A percentile compares a stretch with the other conserved stretches of the same genome.
Conservation (phyloP, 2,888 invertebrate species). For the Cyaniris semiargus region DNA sequence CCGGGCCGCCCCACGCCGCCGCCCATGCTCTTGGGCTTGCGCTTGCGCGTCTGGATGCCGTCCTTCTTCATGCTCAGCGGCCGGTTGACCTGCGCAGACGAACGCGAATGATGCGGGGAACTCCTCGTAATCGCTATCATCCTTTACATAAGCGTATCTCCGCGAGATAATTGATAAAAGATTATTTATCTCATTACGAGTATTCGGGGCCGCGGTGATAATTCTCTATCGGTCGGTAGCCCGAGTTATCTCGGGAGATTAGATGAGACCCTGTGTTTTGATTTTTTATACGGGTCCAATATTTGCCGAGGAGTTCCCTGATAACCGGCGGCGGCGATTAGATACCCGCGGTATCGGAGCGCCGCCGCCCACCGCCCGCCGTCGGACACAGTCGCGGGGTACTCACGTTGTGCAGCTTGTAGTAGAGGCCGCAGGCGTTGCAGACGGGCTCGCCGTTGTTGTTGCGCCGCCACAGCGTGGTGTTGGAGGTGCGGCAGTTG, state of each 20-base stretch:
- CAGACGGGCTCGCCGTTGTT: slow-evolving; percentile 97
- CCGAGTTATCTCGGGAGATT: slow-evolving; percentile 79
- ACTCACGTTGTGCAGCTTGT: slow-evolving; percentile 89
- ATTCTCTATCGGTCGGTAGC: slow-evolving; percentile 80
- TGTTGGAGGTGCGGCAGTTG: slow-evolving; percentile 95
- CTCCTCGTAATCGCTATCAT: slow-evolving; percentile 76
- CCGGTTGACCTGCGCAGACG: slow-evolving; percentile 87
- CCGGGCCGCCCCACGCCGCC: slow-evolving; percentile 54
- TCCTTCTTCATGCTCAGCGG: slow-evolving; percentile 99
- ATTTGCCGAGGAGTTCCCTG: slow-evolving; percentile 80
- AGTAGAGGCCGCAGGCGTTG: slow-evolving; percentile 99
- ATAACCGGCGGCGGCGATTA: slow-evolving; percentile 68
- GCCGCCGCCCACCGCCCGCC: slow-evolving; percentile 44
- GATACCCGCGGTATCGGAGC: slow-evolving; percentile 58
- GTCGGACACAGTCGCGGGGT: slow-evolving; percentile 30
- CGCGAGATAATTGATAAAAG: slow-evolving; percentile 79
- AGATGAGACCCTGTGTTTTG: slow-evolving; percentile 80
- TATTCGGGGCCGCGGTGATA: slow-evolving; percentile 77
- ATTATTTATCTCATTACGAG: slow-evolving; percentile 81
- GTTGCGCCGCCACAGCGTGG: slow-evolving; percentile 98
- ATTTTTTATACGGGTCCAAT: slow-evolving; percentile 75
- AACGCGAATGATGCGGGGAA: slow-evolving; percentile 50
- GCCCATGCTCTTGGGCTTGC: slow-evolving; percentile 89
- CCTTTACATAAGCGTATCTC: slow-evolving; percentile 78
- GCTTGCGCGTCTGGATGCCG: slow-evolving; percentile 97